phyloP scores from a whole-genome alignment of 2,888 invertebrate genomes.

The Clostera curtula region DNA sequence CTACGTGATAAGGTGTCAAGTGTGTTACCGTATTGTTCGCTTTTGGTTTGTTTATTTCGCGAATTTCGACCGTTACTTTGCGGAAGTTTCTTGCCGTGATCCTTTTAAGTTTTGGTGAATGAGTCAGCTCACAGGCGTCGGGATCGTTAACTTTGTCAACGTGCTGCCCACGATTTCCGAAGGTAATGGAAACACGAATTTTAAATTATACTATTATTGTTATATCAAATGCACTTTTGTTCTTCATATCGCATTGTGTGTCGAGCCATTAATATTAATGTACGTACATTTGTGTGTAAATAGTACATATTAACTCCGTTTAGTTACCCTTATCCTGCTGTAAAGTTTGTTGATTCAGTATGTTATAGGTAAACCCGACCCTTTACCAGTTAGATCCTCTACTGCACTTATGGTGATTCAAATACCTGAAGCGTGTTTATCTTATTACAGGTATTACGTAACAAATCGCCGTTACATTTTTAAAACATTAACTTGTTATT shows the following conservation, averaged over 20 bases:
- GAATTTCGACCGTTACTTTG: constrained; percentile 31
- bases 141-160: constrained; percentile 70
- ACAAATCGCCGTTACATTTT: constrained; percentile 19
- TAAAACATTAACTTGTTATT: constrained; percentile 12
- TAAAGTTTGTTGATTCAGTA: constrained; percentile 8
- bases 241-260: too few relatives aligned
- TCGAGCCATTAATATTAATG: too few relatives aligned
- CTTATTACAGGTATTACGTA: constrained; percentile 40
- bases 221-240: too few relatives aligned
- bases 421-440: constrained; percentile 30
- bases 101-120: constrained; percentile 58
- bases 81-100: constrained; percentile 45
- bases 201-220: neutral
- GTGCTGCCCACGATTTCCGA: constrained; percentile 70
- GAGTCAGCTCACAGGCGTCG: constrained; percentile 72
- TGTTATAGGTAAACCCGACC: constrained; percentile 5
- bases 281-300: too few relatives aligned
- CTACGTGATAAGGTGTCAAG: constrained; percentile 57
- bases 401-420: constrained; percentile 44
- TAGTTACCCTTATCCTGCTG: too few relatives aligned
- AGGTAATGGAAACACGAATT: constrained; percentile 37
- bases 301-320: too few relatives aligned
- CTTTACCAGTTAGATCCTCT: constrained; percentile 18
- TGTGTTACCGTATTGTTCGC: constrained; percentile 44
- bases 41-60: constrained; percentile 34